These are phyloP conservation scores for Drosophila quadrilineata DNA, from an alignment of 1,140 invertebrate genomes.

Conservation along the genomic window DNA sequence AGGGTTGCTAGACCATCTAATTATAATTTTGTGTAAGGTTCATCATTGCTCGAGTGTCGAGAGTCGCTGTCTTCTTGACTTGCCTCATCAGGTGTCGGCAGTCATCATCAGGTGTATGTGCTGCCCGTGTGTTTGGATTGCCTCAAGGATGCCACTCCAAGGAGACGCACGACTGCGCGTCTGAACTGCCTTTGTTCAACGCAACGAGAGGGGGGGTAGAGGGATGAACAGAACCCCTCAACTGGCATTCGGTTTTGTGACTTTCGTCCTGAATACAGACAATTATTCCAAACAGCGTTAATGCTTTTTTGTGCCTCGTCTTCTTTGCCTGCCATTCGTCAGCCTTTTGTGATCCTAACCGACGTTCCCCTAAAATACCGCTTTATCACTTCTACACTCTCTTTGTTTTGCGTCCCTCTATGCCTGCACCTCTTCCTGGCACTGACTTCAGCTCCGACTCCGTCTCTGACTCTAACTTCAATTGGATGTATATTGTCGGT, in stretches of 20 bases:
- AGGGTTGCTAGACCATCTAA: conserved; percentile 73
- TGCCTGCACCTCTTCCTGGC: background rate
- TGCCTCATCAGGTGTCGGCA: conserved; percentile 52
- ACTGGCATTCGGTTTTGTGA: conserved; percentile 2
- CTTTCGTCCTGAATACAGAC: conserved; percentile 44
- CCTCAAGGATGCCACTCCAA: conserved; percentile 64
- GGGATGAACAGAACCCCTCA: too few species aligned
- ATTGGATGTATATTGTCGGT: conserved; percentile 49
- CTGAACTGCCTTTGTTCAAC: conserved; percentile 4
- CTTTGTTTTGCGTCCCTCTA: background rate
- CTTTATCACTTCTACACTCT: conserved; percentile 30
- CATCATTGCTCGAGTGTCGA: conserved; percentile 14
- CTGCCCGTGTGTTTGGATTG: conserved; percentile 17
- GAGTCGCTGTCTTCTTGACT: conserved; percentile 12
- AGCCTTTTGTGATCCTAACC: conserved; percentile 50
- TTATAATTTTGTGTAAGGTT: conserved; percentile 66
- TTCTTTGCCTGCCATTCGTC: conserved; percentile 1
- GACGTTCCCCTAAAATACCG: conserved; percentile 34
- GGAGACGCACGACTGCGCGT: conserved; percentile 59
- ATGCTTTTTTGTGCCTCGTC: conserved; percentile 44
- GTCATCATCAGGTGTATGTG: conserved; percentile 58
- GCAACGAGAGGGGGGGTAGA: background rate
- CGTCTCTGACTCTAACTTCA: conserved; percentile 29
- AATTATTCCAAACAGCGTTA: conserved; percentile 54
- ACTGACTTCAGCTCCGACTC: conserved; percentile 19